Conservation (phyloP, 2,113 vertebrate species). For the Diphyllodes magnificus region DNA sequence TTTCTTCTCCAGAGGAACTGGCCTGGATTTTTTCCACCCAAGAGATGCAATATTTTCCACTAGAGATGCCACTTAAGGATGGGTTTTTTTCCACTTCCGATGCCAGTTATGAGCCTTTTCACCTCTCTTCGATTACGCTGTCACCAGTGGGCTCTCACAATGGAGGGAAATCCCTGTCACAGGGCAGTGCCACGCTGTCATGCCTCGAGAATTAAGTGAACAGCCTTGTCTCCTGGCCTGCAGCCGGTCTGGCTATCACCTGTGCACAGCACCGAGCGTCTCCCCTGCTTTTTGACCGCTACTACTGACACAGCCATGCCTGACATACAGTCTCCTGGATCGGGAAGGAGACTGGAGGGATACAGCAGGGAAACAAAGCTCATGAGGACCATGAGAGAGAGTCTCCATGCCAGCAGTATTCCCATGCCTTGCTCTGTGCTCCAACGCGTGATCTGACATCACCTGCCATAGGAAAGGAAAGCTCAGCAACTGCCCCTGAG, state of each 20-base stretch:
- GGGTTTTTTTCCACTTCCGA: fast-evolving
- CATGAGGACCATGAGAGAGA: neutral
- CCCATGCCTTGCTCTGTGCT: neutral
- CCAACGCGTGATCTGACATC: neutral
- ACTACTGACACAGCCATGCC: neutral
- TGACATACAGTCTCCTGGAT: neutral
- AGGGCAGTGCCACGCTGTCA: neutral
- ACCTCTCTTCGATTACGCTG: neutral
- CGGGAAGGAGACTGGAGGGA: neutral
- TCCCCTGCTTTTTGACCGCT: neutral
- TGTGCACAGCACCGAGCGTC: neutral
- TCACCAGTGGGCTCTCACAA: neutral
- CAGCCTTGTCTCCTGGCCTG: neutral
- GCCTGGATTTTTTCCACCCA: neutral
- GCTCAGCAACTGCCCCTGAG: neutral
- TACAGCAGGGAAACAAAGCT: neutral
- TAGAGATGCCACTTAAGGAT: neutral
- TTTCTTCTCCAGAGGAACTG: neutral
- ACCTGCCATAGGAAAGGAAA: neutral
- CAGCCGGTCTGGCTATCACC: neutral
- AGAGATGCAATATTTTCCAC: neutral
- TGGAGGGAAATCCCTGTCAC: neutral
- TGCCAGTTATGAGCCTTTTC: neutral
- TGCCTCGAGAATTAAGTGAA: neutral
- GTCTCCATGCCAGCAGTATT: neutral